Conservation (phyloP, 1,140 invertebrate genomes). For the Akabosia matsudoensis region DNA sequence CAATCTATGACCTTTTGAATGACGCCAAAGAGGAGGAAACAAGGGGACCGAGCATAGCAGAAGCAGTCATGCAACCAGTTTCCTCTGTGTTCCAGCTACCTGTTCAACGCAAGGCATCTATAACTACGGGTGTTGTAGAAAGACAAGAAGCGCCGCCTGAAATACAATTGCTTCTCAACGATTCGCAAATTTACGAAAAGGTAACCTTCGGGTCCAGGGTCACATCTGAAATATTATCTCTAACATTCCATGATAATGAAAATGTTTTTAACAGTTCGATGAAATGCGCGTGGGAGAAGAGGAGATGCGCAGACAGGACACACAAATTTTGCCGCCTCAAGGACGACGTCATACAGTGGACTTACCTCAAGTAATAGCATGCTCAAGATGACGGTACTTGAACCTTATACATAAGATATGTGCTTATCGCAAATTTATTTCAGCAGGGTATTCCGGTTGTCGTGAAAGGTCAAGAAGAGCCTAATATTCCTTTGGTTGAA, state of each 20-base stretch:
- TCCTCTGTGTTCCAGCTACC: constrained; percentile 53
- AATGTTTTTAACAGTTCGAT: constrained; percentile 43
- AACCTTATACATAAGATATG: no score
- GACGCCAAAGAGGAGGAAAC: constrained; percentile 66
- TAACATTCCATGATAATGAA: no score
- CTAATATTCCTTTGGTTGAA: constrained; percentile 52
- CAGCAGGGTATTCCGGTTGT: constrained; percentile 40
- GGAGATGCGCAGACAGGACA: constrained; percentile 34
- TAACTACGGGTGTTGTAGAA: constrained; percentile 59
- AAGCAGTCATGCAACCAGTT: constrained; percentile 30
- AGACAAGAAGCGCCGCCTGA: constrained; percentile 39
- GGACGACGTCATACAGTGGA: constrained; percentile 45
- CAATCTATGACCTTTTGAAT: constrained; percentile 89
- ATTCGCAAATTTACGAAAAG: constrained; percentile 65
- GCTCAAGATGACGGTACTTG: background rate
- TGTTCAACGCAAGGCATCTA: constrained; percentile 60
- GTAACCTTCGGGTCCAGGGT: no score
- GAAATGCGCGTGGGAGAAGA: constrained; percentile 44
- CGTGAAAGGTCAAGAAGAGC: constrained; percentile 53
- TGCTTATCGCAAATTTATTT: constrained; percentile 20
- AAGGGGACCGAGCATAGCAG: constrained; percentile 42
- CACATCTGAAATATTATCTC: no score
- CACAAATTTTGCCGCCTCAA: constrained; percentile 48
- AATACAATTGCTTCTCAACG: constrained; percentile 54
- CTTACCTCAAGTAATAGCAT: constrained; percentile 42